phyloP scores from a whole-genome alignment of 2,797 vertebrate species.

The Rhadinocentrus ornatus region DNA sequence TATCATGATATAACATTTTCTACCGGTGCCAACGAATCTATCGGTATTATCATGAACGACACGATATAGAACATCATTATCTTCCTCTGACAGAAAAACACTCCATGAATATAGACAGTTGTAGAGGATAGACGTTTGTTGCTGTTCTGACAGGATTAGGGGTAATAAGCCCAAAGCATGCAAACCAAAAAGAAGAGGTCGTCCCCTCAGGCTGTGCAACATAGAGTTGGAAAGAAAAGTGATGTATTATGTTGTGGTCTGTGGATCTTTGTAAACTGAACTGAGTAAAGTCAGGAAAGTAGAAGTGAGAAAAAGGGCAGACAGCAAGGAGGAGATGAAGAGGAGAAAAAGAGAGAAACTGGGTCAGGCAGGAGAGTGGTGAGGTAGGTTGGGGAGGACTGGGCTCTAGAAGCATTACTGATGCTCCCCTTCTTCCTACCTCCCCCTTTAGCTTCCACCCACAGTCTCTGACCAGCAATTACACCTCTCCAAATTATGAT shows the following conservation, averaged over 20 bases:
- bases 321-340: constrained; percentile 55
- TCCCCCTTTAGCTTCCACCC: constrained; percentile 35
- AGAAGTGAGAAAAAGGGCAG: constrained; percentile 59
- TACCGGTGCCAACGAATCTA: neutral
- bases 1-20: too few relatives aligned
- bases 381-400: constrained; percentile 62
- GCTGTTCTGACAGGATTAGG: constrained; percentile 3
- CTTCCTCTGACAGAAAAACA: too few relatives aligned
- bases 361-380: constrained; percentile 68
- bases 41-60: neutral
- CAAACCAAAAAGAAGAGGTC: constrained; percentile 7
- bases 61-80: neutral
- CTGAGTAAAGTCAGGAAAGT: constrained; percentile 59
- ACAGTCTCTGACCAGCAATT: constrained; percentile 83
- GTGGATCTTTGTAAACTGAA: constrained; percentile 68
- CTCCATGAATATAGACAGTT: too few relatives aligned
- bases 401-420: constrained; percentile 81
- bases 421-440: constrained; percentile 41
- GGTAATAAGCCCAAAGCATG: constrained; percentile 40
- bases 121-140: too few relatives aligned
- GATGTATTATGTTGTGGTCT: constrained; percentile 63
- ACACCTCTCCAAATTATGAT: constrained; percentile 88
- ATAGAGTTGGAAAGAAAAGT: constrained; percentile 26
- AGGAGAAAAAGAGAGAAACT: constrained; percentile 67
- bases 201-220: constrained; percentile 2